Evolutionary conservation across 1,140 invertebrate species (phyloP).

Genomic region (Brachionus plicatilis): DNA sequence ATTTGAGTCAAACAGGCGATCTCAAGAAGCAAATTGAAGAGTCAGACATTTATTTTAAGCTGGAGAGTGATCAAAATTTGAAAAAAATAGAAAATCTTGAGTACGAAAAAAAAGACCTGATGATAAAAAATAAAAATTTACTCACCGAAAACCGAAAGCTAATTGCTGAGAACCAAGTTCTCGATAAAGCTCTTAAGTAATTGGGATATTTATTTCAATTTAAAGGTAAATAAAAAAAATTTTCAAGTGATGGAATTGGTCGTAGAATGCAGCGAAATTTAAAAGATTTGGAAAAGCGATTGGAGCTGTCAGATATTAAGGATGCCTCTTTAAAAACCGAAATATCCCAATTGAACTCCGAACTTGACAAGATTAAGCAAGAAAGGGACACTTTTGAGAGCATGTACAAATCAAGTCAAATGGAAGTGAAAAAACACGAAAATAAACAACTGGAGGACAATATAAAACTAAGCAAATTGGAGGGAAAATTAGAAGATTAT

Average conservation of each 20-base stretch:
- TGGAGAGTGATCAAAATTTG: neutral
- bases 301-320: neutral
- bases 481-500: constrained; percentile 14
- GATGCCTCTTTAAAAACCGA: neutral
- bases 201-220: neutral
- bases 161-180: constrained; percentile 26
- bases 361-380: neutral
- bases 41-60: constrained; percentile 16
- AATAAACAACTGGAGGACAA: neutral
- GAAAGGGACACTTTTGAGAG: constrained; percentile 9
- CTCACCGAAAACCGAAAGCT: constrained; percentile 5
- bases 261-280: constrained; percentile 8
- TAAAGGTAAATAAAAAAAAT: neutral
- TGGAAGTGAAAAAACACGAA: constrained; percentile 32
- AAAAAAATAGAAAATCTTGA: constrained; percentile 9
- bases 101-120: constrained; percentile 18
- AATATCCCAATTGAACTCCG: neutral
- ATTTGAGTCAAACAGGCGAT: constrained; percentile 15
- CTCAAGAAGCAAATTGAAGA: constrained; percentile 35
- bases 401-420: neutral
- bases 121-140: constrained; percentile 15
- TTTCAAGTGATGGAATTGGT: constrained; percentile 21
- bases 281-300: neutral
- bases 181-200: constrained; percentile 31
- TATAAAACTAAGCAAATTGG: constrained; percentile 21